These are phyloP conservation scores for Aphis craccivora DNA, from an alignment of 1,140 invertebrate species.

Conservation along the genomic window DNA sequence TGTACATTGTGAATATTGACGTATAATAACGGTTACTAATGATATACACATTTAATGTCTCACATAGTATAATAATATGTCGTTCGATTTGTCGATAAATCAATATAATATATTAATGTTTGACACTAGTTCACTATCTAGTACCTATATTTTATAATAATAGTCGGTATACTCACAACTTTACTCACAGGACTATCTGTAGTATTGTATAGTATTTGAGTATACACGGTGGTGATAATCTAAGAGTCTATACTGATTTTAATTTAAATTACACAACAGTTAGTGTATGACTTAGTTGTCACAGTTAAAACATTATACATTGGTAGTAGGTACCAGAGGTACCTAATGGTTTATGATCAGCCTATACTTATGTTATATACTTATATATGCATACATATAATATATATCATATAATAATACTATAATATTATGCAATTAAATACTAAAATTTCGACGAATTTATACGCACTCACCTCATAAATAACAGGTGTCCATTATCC, in stretches of 20 bases:
- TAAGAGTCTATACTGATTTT: not conserved
- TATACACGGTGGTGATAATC: not conserved
- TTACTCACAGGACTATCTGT: no score
- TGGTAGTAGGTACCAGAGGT: not conserved
- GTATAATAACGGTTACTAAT: not conserved
- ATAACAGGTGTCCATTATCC: not conserved
- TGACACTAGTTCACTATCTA: no score
- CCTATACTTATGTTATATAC: not conserved
- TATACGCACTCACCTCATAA: not conserved
- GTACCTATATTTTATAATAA: no score
- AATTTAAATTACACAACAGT: not conserved
- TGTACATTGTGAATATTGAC: not conserved
- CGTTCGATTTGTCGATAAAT: not conserved
- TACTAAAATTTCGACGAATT: not conserved
- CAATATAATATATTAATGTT: not conserved
- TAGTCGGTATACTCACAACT: not conserved
- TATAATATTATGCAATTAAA: not conserved
- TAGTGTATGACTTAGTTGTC: not conserved
- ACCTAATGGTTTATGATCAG: not conserved
- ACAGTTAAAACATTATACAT: not conserved
- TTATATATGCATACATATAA: no score
- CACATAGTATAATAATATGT: not conserved
- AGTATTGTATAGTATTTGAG: not conserved
- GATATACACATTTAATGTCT: not conserved
- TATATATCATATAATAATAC: not conserved